Percentiles rank a stretch among this genome's conserved stretches.
phyloP scores from a whole-genome alignment of 1,140 invertebrate species.

The Thaumatotibia leucotreta region DNA sequence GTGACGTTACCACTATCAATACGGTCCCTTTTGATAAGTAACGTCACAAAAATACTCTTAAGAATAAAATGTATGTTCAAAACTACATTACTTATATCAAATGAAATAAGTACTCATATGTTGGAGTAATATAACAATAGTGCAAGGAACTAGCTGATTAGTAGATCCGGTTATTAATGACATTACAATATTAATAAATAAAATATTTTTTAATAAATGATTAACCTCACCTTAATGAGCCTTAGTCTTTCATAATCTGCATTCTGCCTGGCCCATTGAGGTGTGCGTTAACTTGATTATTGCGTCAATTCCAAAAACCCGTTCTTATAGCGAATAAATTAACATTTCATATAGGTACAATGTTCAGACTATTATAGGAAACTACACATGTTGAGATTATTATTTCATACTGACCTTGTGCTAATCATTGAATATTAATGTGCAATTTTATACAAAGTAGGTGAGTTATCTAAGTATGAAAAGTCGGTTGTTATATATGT shows the following conservation, averaged over 20 bases:
- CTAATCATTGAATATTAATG: neutral
- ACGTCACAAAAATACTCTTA: no score
- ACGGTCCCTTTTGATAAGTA: no score
- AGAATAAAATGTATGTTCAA: no score
- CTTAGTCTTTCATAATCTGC: neutral
- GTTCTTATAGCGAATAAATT: neutral
- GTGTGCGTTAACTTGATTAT: neutral
- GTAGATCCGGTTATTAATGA: no score
- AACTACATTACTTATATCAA: no score
- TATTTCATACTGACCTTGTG: constrained; percentile 8
- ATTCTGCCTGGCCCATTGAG: neutral
- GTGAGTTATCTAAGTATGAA: neutral
- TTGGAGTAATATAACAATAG: no score
- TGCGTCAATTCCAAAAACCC: neutral
- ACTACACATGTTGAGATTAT: neutral
- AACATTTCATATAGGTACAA: neutral
- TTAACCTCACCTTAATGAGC: neutral
- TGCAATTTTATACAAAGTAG: neutral
- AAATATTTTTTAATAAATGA: no score
- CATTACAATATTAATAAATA: no score
- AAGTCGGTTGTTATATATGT: neutral
- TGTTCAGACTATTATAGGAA: constrained; percentile 2
- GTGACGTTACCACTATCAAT: no score
- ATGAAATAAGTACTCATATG: no score
- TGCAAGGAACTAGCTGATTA: no score